Percentiles rank a stretch among this genome's conserved stretches.
Evolutionary conservation across 2,113 vertebrate species (phyloP).

Genomic region (Chroicocephalus ridibundus): DNA sequence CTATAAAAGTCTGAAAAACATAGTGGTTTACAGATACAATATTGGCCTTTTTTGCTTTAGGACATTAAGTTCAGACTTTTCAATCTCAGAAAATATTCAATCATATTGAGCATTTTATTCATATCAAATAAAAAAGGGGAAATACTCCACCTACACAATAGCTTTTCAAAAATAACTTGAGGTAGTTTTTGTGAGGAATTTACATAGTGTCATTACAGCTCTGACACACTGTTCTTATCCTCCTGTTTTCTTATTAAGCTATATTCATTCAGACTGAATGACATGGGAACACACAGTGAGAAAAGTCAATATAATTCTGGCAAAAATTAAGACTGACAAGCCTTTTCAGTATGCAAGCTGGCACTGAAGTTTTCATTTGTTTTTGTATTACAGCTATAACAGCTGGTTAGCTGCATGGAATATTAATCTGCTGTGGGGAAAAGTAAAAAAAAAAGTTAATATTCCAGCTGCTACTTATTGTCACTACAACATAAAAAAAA

Average conservation of each 20-base stretch:
- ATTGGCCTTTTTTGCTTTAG: neutral
- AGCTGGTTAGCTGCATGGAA: neutral
- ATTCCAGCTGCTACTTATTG: neutral
- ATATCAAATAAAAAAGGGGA: neutral
- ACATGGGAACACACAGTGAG: neutral
- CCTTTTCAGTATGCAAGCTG: neutral
- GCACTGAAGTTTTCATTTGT: neutral
- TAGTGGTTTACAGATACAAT: neutral
- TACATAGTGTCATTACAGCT: neutral
- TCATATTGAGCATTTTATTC: neutral
- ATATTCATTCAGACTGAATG: neutral
- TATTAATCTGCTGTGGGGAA: neutral
- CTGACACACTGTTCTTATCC: neutral
- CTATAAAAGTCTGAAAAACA: neutral
- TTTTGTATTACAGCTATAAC: neutral
- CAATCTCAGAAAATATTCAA: neutral
- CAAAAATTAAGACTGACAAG: constrained; percentile 15
- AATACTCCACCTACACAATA: neutral
- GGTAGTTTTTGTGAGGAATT: neutral
- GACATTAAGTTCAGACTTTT: neutral
- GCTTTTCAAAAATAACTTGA: neutral
- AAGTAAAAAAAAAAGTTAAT: neutral
- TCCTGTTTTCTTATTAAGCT: neutral
- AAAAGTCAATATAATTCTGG: neutral
- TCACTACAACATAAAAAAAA: neutral